phyloP scores from a whole-genome alignment of 2,113 vertebrate genomes.

The Saiga tatarica region DNA sequence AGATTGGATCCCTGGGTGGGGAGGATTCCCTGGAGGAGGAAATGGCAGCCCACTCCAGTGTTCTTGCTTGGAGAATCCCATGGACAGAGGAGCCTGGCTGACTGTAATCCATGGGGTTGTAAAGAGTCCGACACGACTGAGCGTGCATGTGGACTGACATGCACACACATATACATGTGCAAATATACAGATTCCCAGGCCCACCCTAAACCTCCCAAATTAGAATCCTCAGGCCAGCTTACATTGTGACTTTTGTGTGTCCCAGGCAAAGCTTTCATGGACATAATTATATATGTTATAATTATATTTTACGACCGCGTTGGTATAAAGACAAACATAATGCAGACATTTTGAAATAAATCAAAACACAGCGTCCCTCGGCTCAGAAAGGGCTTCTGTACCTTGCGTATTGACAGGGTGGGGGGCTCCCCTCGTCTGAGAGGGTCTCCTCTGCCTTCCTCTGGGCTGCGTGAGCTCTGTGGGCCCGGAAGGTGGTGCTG shows the following conservation, averaged over 20 bases:
- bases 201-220: background rate
- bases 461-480: slow-evolving; percentile 49
- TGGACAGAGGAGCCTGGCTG: background rate
- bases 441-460: background rate
- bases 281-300: background rate
- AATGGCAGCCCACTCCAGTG: background rate
- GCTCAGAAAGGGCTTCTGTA: background rate
- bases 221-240: background rate
- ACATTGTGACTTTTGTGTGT: background rate
- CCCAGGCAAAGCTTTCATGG: background rate
- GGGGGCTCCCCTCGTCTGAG: background rate
- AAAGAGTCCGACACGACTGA: background rate
- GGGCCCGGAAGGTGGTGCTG: slow-evolving; percentile 1
- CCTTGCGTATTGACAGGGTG: background rate
- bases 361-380: background rate
- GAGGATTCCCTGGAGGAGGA: background rate
- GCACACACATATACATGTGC: background rate
- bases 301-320: background rate
- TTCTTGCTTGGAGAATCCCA: background rate
- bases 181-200: background rate
- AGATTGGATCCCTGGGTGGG: background rate
- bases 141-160: background rate
- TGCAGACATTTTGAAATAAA: background rate
- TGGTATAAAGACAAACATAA: background rate
- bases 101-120: background rate